Base-by-base conservation (phyloP, 2,888 invertebrate genomes). In the Vannuccia rotundouncinata region DNA sequence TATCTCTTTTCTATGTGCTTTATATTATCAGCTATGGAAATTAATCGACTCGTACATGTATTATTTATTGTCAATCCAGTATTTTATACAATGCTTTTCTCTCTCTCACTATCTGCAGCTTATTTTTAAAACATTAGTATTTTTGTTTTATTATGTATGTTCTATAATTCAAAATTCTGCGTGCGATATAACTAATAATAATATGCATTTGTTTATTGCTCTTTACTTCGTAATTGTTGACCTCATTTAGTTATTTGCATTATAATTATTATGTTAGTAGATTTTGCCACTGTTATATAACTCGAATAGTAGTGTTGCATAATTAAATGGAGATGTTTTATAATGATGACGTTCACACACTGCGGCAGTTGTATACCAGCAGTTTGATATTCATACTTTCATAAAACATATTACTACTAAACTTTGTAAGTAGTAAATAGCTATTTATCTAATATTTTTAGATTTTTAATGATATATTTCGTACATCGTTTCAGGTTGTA, bases 191-290 rank as follows among this genome's bases (percentile, higher is more conserved):
- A 17, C 66, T 66, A 66, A 5, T 66, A n/a, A n/a, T n/a, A 66
- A n/a, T 66, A 66, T 66, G 66, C 66, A 66, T 66, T 66, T 66
- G 66, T 66, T 66, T 66, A 66, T 22, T 66, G 22, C 5, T 22
- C 66, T 5, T 66, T 22, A 66, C 66, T 66, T 66, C 25, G 10
- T 66, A 66, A 22, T 66, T 66, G 66, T 66, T 66, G 22, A 66
- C 5, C 25, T 13, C 22, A 66, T 66, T 66, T 66, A 66, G 66
- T 66, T 66, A 10, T 45, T 66, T 66, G 66, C 25, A 66, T 66
- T 66, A 66, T 66, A 66, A 66, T n/a, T 22, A 66, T 66, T 66
- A 66, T 66, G 5, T 13, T 66, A 22, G 5, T 13, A 22, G 22
- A 13, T 66, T 66, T 66, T 66, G 66, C 25, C 66, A 66, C 66